Base-by-base conservation (phyloP, 1,140 invertebrate genomes). In the Fragariocoptes setiger region DNA sequence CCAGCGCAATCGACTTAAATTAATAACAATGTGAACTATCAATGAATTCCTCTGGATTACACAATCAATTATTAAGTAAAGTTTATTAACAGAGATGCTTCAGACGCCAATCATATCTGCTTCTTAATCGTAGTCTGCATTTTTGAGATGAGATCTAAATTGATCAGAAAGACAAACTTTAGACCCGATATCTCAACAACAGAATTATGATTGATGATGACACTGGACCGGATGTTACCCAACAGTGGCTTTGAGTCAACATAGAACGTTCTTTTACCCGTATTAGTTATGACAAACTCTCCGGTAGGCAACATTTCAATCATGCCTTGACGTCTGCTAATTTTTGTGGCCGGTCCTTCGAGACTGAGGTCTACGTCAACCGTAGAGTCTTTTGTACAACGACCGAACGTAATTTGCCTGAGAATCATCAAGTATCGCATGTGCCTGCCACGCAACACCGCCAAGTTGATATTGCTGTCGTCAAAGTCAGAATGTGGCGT, bases 371-470 rank as follows among this genome's bases (percentile, higher is more conserved):
- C 83, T 15, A 94, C 80, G 60, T 95, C 88, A 15, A 95, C 80
- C 31, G 62, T 67, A 44, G 78, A 72, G 52, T 86, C 78, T 51
- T 76, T 73, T 1, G 83, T 78, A 46, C 70, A 71, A 42, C 86
- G 67, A 16, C 86, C 86, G 31, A 94, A 68, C 1, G 78, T 82
- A 19, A 92, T 88, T 72, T 92, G 80, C 56, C 72, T 66, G n/a
- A 79, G 86, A 43, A 80, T 64, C 79, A 92, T 92, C 16, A 90
- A 65, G 59, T 88, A 94, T 31, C 83, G 65, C 4, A 94, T 83
- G 46, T 83, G 67, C 45, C 82, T 64, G 4, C 88, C 88, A 25
- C 48, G 43, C n/a, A 95, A 62, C 38, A 92, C 76, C 0, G 82
- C 86, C 36, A 90, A 62, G 0, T 83, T 90, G 56, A 86, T 76